These are phyloP conservation scores for Galeopterus variegatus DNA, from an alignment of 2,113 vertebrate genomes.

Conservation along the genomic window DNA sequence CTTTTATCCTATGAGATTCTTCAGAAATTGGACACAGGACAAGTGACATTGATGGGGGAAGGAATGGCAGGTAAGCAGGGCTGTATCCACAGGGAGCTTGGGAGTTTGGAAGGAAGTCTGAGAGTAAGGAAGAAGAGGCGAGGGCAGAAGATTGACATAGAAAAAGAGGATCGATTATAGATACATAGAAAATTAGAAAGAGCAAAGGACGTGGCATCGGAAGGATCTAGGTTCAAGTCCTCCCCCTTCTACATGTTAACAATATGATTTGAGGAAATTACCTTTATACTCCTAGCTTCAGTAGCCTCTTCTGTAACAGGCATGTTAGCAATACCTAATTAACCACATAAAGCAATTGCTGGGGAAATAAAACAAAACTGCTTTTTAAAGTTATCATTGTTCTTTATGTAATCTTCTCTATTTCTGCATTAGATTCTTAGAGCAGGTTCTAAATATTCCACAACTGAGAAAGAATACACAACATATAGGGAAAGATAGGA, in stretches of 20 bases:
- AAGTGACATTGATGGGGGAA: not conserved
- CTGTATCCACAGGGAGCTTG: rapidly evolving
- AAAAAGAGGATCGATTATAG: not conserved
- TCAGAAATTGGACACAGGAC: not conserved
- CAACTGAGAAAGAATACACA: not conserved
- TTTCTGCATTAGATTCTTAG: not conserved
- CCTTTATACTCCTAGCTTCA: not conserved
- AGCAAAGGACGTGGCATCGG: not conserved
- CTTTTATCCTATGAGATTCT: not conserved
- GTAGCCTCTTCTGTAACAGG: rapidly evolving
- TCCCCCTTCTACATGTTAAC: not conserved
- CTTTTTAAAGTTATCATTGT: not conserved
- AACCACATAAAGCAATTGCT: not conserved
- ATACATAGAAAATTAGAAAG: no score
- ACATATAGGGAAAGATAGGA: not conserved
- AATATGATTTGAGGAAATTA: not conserved
- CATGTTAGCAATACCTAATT: not conserved
- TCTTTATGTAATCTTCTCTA: not conserved
- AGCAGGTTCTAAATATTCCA: not conserved
- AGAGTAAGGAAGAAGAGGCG: not conserved
- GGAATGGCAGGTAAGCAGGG: rapidly evolving
- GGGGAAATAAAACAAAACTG: not conserved
- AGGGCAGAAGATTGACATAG: not conserved
- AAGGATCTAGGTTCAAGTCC: not conserved
- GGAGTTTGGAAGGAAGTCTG: not conserved